Percentiles rank a stretch among this genome's conserved stretches.
These are phyloP conservation scores for Neelides folsomi DNA, from an alignment of 2,888 invertebrate genomes.

Conservation along the genomic window DNA sequence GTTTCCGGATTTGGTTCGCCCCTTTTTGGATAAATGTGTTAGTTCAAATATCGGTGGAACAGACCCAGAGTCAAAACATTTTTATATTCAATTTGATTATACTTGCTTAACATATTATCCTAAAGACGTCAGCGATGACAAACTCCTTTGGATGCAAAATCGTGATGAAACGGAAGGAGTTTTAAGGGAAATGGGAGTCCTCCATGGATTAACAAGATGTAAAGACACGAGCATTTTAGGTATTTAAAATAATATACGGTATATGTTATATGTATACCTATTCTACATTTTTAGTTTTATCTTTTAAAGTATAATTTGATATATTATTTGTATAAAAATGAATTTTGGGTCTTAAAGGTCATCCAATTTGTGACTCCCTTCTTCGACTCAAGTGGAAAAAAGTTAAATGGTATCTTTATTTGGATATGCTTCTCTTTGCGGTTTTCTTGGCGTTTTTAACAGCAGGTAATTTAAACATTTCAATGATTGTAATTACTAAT, in stretches of 20 bases:
- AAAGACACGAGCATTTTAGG: conserved; percentile 31
- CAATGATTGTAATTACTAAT: too few species aligned
- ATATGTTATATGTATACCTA: too few species aligned
- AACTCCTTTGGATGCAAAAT: conserved; percentile 31
- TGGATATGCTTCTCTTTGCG: conserved; percentile 33
- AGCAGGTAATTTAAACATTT: conserved; percentile 12
- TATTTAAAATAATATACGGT: too few species aligned
- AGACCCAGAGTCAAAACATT: conserved; percentile 33
- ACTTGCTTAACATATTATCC: conserved; percentile 32
- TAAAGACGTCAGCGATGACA: conserved; percentile 31
- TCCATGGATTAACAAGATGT: conserved; percentile 30
- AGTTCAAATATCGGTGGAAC: conserved; percentile 32
- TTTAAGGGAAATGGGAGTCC: conserved; percentile 31
- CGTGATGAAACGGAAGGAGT: conserved; percentile 32
- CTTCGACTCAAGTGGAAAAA: conserved; percentile 33
- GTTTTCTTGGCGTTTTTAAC: conserved; percentile 33
- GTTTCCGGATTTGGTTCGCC: conserved; percentile 27
- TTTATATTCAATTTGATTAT: conserved; percentile 34
- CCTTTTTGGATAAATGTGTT: conserved; percentile 32
- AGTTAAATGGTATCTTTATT: conserved; percentile 33
- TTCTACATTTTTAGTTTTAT: too few species aligned
- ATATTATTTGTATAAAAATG: too few species aligned
- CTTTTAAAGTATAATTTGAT: too few species aligned
- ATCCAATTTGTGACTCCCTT: conserved; percentile 34
- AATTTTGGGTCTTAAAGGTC: conserved; percentile 7